A percentile compares a stretch with the other conserved stretches of the same genome.
These are phyloP conservation scores for Bicyclus anynana DNA, from an alignment of 1,140 invertebrate species.

Conservation along the genomic window DNA sequence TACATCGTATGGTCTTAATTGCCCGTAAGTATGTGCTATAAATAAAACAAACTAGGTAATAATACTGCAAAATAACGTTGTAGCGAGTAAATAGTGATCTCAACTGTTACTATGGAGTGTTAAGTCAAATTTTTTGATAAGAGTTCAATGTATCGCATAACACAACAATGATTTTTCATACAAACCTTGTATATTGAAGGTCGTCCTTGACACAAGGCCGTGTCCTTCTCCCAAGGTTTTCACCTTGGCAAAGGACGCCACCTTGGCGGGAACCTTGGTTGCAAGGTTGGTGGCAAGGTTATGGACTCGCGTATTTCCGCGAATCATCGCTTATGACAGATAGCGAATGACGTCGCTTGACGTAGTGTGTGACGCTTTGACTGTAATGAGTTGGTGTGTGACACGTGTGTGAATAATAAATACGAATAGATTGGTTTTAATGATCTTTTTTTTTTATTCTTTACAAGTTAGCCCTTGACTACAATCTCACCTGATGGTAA, in stretches of 20 bases:
- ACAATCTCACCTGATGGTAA: no score
- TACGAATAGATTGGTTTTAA: background rate
- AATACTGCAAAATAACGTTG: background rate
- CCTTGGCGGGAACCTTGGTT: conserved; percentile 19
- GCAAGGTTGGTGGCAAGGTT: conserved; percentile 28
- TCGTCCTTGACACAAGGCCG: conserved; percentile 27
- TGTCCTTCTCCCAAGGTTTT: conserved; percentile 36
- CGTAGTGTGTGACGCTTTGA: background rate
- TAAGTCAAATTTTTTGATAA: background rate
- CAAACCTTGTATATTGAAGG: conserved; percentile 20
- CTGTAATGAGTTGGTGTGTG: no score
- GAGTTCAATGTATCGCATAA: no score
- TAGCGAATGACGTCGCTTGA: conserved; percentile 4
- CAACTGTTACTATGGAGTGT: background rate
- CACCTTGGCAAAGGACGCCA: conserved; percentile 17
- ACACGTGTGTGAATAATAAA: no score
- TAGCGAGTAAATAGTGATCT: background rate
- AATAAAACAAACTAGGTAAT: no score
- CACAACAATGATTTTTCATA: background rate
- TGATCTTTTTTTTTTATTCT: no score
- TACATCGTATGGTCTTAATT: no score
- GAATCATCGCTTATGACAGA: conserved; percentile 8
- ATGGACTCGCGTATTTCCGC: conserved; percentile 14
- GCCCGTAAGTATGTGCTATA: no score
- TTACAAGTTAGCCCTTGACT: no score